Evolutionary conservation across 92 coral and sea anemone genomes (phyloP), one percentile per base, ranked within the genome.

Genomic region (Phymanthus crucifer): DNA sequence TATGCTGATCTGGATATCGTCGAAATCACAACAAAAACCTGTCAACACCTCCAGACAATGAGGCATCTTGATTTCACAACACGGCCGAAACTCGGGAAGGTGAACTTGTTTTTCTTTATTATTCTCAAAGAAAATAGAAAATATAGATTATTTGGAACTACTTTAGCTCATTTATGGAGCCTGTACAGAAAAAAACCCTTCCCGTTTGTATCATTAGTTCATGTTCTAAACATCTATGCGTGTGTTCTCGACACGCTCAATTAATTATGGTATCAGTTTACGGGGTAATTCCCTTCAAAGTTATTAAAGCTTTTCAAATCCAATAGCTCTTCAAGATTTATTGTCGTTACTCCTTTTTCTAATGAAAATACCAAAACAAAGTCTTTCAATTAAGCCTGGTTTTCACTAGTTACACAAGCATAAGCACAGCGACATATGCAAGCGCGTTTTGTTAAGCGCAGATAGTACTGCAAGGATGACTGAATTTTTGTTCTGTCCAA

Each of bases 21-120:
- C 33, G n/a, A 72, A 72, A 72, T 72, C 58, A 45, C 76, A 45
- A 72, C 76, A 72, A 17, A 72, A 72, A 72, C 35, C 31, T 72
- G 76, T 72, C 76, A 72, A 72, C 50, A 40, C 40, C 46, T 72
- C 29, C 32, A 72, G 50, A 72, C 76, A 72, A 72, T 45, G 33
- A 40, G 50, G 19, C 50, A 18, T 8, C 0, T 4, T 46, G 8
- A 1, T 26, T 38, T 1, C 36, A 13, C 50, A 2, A 61, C 5
- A 61, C 33, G 21, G 16, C 67, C 12, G 14, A 24, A 61, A 23
- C 14, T 61, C 34, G 34, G 21, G 12, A 6, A 61, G 24, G n/a
- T 61, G 67, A 12, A 24, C 34, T 61, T 26, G 67, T 26, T 26
- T 61, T 61, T 5, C 34, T 14, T 27, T 24, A 4, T 61, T 24